Conservation (phyloP, 2,888 invertebrate species). For the Phytoseiulus persimilis region DNA sequence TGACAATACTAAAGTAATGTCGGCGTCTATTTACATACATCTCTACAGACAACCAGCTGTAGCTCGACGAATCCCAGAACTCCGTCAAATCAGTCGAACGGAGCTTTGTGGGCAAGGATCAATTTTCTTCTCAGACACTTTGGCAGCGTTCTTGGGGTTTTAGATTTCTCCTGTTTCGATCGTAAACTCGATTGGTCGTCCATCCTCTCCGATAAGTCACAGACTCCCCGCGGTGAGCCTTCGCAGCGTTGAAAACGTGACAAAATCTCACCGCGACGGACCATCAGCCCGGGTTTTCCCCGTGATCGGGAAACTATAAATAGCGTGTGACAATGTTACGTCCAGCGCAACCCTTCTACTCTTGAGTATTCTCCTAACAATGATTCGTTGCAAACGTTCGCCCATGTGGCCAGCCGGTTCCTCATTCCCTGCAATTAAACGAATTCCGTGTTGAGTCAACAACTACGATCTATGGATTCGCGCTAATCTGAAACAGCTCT, state of each 20-base stretch:
- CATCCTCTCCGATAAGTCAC: neutral
- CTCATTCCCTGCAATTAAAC: neutral
- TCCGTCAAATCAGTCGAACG: neutral
- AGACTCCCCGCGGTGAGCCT: too few species aligned
- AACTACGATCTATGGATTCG: neutral
- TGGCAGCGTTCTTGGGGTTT: neutral
- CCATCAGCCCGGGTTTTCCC: neutral
- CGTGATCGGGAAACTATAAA: neutral
- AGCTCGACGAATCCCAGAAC: neutral
- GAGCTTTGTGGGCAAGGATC: neutral
- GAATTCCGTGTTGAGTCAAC: neutral
- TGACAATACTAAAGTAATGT: neutral
- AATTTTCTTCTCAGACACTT: neutral
- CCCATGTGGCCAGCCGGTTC: neutral
- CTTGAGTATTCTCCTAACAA: neutral
- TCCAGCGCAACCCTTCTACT: neutral
- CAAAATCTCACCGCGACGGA: too few species aligned
- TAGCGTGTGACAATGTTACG: neutral
- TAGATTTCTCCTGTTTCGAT: neutral
- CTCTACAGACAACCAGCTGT: neutral
- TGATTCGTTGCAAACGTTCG: neutral
- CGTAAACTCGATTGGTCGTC: neutral
- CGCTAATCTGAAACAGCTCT: neutral
- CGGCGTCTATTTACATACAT: neutral
- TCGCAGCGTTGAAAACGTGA: too few species aligned